A percentile compares a stretch with the other conserved stretches of the same genome.
Conservation (phyloP, 2,888 invertebrate species). For the Bimastos eiseni region DNA sequence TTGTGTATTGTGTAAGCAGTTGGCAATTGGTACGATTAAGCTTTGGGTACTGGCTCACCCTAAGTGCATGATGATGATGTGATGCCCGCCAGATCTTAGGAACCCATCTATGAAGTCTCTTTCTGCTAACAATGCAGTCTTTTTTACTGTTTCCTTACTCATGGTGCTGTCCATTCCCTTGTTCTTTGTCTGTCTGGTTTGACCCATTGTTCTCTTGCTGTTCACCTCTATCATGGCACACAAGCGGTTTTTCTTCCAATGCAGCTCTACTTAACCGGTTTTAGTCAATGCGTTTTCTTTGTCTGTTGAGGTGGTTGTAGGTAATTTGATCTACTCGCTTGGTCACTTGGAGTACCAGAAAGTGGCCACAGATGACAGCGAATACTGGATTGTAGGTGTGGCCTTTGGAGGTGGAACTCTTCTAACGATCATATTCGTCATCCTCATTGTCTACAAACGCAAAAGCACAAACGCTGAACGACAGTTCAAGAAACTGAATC, state of each 20-base stretch:
- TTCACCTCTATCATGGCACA: background rate
- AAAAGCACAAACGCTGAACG: constrained; percentile 94
- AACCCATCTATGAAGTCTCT: too few species aligned
- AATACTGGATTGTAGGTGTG: constrained; percentile 57
- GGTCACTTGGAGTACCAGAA: constrained; percentile 39
- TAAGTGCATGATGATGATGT: too few species aligned
- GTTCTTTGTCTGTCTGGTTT: background rate
- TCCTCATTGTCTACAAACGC: constrained; percentile 81
- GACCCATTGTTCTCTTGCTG: background rate
- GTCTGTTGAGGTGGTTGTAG: constrained; percentile 40
- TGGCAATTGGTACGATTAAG: too few species aligned
- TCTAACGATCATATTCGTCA: constrained; percentile 73
- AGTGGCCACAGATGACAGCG: background rate
- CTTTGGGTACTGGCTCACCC: too few species aligned
- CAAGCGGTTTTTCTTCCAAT: background rate
- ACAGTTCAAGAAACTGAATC: constrained; percentile 95
- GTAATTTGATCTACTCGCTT: constrained; percentile 35
- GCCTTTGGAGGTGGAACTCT: constrained; percentile 82
- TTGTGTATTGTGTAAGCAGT: too few species aligned
- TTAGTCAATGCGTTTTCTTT: background rate
- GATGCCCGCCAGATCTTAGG: too few species aligned
- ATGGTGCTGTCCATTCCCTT: too few species aligned
- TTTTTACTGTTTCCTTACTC: too few species aligned
- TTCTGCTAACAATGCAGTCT: too few species aligned
- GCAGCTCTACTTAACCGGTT: background rate